A percentile compares a stretch with the other conserved stretches of the same genome.
These are phyloP conservation scores for Mastomys coucha DNA, from an alignment of 2,113 vertebrate genomes.

Conservation along the genomic window DNA sequence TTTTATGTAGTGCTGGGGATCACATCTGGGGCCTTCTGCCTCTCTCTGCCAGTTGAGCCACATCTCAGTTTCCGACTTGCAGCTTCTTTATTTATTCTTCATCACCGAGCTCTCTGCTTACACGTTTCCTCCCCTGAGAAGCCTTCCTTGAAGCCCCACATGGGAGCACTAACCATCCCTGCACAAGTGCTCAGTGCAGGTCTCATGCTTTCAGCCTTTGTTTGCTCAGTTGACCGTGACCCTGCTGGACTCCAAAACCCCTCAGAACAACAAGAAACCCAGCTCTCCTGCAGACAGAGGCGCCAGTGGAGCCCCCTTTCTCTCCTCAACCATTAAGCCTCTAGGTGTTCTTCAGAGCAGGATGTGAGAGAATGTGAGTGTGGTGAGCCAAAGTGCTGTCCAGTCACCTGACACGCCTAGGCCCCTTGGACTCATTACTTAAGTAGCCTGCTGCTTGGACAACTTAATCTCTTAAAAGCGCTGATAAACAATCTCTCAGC, in stretches of 20 bases:
- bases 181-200: too few species aligned
- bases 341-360: neutral
- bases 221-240: neutral
- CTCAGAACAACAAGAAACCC: neutral
- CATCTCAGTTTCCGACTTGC: neutral
- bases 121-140: neutral
- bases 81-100: neutral
- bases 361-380: neutral
- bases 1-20: too few species aligned
- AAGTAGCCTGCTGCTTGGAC: neutral
- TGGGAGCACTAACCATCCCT: neutral
- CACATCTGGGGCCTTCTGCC: neutral
- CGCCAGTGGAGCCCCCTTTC: neutral
- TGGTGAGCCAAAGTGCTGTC: neutral
- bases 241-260: neutral
- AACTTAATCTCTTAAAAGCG: constrained; percentile 80
- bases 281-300: neutral
- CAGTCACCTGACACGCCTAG: constrained; percentile 31
- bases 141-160: neutral
- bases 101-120: neutral
- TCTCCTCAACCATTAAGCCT: neutral
- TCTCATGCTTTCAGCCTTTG: neutral
- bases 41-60: neutral
- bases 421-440: constrained; percentile 22
- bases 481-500: constrained; percentile 74